phyloP scores from a whole-genome alignment of 2,113 vertebrate species.

The Apus apus region DNA sequence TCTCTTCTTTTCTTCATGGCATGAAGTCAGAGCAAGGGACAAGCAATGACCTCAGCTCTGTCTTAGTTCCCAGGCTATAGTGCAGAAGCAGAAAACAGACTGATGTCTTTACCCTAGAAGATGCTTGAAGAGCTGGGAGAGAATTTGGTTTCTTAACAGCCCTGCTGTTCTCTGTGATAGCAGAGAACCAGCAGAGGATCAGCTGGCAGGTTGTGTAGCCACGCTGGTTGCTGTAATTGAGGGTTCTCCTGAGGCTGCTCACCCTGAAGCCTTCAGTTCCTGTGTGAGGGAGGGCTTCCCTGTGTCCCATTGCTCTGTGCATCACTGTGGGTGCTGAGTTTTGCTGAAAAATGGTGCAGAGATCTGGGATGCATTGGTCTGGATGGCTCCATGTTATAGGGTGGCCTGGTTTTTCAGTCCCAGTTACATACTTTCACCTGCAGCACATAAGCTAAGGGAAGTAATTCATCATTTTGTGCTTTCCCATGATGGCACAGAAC shows the following conservation, averaged over 20 bases:
- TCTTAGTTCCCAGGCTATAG: neutral
- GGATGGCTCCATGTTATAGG: neutral
- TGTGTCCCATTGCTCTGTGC: neutral
- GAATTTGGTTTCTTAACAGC: neutral
- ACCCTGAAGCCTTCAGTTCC: neutral
- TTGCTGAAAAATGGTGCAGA: neutral
- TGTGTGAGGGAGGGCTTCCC: neutral
- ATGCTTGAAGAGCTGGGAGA: neutral
- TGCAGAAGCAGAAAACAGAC: neutral
- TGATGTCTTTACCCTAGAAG: neutral
- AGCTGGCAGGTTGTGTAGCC: neutral
- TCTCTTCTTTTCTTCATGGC: conserved; percentile 40
- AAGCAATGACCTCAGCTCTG: conserved; percentile 19
- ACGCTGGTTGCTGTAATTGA: neutral
- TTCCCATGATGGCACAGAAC: neutral
- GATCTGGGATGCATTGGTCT: neutral
- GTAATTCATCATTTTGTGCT: neutral
- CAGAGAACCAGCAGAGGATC: neutral
- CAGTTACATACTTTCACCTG: neutral
- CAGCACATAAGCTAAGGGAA: neutral
- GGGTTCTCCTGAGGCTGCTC: neutral
- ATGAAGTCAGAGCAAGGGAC: conserved; percentile 20
- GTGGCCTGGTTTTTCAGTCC: neutral
- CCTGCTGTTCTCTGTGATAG: neutral
- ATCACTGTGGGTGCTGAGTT: neutral